A percentile compares a stretch with the other conserved stretches of the same genome.
Evolutionary conservation across 2,888 invertebrate genomes (phyloP).

Genomic region (Eucera pruinosa): DNA sequence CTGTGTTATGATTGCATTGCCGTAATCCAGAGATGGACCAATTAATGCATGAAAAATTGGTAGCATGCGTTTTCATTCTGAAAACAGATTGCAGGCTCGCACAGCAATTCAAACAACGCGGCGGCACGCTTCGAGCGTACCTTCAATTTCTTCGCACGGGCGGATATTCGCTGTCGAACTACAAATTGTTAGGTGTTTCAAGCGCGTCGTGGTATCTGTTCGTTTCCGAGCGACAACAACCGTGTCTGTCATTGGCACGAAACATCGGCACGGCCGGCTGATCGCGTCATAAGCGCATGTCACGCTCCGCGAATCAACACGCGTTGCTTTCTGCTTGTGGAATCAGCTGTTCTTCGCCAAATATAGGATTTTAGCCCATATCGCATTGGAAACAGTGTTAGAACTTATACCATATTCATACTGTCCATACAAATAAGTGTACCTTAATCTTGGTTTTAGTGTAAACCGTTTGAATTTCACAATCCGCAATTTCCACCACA

Average conservation of each 20-base stretch:
- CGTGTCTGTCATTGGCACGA: slow-evolving; percentile 13
- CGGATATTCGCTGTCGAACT: slow-evolving; percentile 12
- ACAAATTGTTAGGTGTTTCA: slow-evolving; percentile 7
- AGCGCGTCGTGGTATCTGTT: background rate
- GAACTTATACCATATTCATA: no score
- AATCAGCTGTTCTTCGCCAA: slow-evolving; percentile 1
- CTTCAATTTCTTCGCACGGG: slow-evolving; percentile 7
- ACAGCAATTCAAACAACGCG: background rate
- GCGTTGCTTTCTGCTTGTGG: background rate
- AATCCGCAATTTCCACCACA: no score
- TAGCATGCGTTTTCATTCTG: no score
- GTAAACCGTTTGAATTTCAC: no score
- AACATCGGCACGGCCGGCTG: slow-evolving; percentile 22
- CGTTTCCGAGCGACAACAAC: slow-evolving; percentile 32
- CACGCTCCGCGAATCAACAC: slow-evolving; percentile 14
- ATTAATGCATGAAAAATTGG: background rate
- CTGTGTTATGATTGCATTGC: no score
- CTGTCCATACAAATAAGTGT: no score
- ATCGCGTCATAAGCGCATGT: slow-evolving; percentile 38
- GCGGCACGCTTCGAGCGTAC: background rate
- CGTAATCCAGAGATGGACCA: background rate
- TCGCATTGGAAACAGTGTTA: no score
- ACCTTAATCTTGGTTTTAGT: no score
- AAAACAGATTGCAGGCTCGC: background rate
- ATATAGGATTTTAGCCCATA: background rate